Conservation (phyloP, 2,797 vertebrate genomes). For the Hippoglossus hippoglossus region DNA sequence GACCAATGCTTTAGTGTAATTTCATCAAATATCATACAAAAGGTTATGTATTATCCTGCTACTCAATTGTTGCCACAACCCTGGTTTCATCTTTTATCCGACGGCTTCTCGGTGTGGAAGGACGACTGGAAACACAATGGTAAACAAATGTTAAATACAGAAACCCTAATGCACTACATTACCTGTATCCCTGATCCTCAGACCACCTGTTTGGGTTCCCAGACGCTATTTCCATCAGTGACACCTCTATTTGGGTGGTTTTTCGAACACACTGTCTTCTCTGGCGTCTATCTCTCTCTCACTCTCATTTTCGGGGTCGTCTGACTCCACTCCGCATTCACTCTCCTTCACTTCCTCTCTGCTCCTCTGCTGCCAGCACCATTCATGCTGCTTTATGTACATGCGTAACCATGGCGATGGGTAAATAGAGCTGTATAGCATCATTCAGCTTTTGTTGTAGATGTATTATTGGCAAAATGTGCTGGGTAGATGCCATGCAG, state of each 20-base stretch:
- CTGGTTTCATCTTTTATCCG: background rate
- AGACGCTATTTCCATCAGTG: background rate
- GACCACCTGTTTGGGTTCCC: constrained; percentile 1
- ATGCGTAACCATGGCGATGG: constrained; percentile 58
- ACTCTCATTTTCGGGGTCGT: constrained; percentile 18
- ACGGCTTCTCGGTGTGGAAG: background rate
- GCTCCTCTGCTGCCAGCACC: constrained; percentile 15
- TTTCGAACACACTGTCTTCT: constrained; percentile 15
- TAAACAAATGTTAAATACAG: background rate
- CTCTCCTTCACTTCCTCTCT: constrained; percentile 26
- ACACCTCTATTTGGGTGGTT: constrained; percentile 15
- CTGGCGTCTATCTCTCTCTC: constrained; percentile 15
- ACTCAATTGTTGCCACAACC: background rate
- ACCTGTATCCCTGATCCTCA: background rate
- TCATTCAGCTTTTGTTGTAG: constrained; percentile 31
- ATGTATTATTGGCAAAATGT: constrained; percentile 33
- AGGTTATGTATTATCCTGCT: background rate
- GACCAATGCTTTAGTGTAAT: background rate
- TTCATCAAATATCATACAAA: background rate
- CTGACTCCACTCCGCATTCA: constrained; percentile 39
- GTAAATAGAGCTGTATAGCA: constrained; percentile 30
- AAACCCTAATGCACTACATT: background rate
- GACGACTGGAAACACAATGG: background rate
- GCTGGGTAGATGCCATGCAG: constrained; percentile 1
- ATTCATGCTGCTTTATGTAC: constrained; percentile 42